Base-by-base conservation (phyloP, 2,888 invertebrate genomes). In the Parnassius glacialis region DNA sequence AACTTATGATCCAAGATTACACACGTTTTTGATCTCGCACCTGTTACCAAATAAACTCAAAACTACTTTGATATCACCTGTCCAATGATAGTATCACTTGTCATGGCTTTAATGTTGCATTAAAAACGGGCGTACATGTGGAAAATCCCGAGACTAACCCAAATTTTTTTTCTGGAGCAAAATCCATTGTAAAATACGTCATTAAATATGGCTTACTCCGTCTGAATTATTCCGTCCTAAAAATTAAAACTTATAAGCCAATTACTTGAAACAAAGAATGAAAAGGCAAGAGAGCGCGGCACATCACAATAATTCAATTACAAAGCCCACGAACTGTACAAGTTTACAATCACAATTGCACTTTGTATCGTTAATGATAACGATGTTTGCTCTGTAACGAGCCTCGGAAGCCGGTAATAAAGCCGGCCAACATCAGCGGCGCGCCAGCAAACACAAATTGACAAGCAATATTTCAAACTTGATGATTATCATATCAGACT, bases 381-480 rank as follows among this genome's bases (percentile, higher is more conserved):
- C 72, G 70, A 70, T 70, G 71, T 72, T 70, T 71, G 65, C 62
- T 59, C 62, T 61, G 66, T 73, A 71, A 74, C 73, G 71, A 74
- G 74, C 65, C 68, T 73, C 74, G 79, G 80, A 79, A 79, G 72
- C 74, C 64, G 62, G 73, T 74, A 73, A 79, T 80, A 76, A 79
- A 76, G 67, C 69, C 71, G 68, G 68, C 68, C 64, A 68, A 67
- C 74, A 70, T 75, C 75, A 74, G 74, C 72, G 70, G 69, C 73
- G 70, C 75, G 69, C 74, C 67, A 67, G 70, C 74, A 68, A 70
- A 68, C 76, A 77, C 79, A 81, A 84, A 83, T 84, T 83, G 83
- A 80, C 81, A 80, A 76, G 78, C 74, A 75, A 81, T 82, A 82
- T 83, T 74, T 84, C 81, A 79, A 78, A 77, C 76, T 72, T 71